Conservation (phyloP, 2,888 invertebrate genomes). For the Conus canariensis region DNA sequence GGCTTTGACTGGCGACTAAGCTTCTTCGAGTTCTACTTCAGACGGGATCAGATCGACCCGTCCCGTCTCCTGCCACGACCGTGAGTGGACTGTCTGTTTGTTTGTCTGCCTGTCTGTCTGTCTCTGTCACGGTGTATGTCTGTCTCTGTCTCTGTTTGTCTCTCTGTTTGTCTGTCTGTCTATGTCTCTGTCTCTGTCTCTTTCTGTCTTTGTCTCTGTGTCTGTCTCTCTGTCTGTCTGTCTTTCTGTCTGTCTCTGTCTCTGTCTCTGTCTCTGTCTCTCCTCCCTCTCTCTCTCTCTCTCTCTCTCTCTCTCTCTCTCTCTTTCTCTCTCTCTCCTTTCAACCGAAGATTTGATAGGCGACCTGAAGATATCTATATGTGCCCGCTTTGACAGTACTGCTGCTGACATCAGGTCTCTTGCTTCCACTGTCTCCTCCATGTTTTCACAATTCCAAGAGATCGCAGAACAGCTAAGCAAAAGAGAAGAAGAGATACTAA, state of each 20-base stretch:
- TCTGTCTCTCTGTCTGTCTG: too few species aligned
- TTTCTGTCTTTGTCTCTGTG: neutral
- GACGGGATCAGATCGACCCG: slow-evolving; percentile 59
- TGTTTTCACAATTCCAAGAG: neutral
- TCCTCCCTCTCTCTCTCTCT: too few species aligned
- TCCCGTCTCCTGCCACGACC: neutral
- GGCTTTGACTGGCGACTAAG: slow-evolving; percentile 70
- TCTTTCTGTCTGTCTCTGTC: too few species aligned
- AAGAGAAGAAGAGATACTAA: neutral
- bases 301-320: too few species aligned
- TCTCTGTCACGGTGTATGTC: too few species aligned
- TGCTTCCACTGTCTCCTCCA: neutral
- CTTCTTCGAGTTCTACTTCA: slow-evolving; percentile 71
- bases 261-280: too few species aligned
- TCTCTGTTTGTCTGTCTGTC: too few species aligned
- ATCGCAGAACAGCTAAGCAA: neutral
- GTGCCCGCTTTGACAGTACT: neutral
- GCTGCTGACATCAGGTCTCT: neutral
- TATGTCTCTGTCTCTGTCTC: too few species aligned
- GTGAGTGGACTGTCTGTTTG: slow-evolving; percentile 43
- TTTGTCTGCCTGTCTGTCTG: neutral
- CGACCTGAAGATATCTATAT: neutral
- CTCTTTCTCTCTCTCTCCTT: too few species aligned
- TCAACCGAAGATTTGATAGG: neutral
- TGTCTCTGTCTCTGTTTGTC: too few species aligned